Conservation (phyloP, 2,113 vertebrate species). For the Mystacornis crossleyi region DNA sequence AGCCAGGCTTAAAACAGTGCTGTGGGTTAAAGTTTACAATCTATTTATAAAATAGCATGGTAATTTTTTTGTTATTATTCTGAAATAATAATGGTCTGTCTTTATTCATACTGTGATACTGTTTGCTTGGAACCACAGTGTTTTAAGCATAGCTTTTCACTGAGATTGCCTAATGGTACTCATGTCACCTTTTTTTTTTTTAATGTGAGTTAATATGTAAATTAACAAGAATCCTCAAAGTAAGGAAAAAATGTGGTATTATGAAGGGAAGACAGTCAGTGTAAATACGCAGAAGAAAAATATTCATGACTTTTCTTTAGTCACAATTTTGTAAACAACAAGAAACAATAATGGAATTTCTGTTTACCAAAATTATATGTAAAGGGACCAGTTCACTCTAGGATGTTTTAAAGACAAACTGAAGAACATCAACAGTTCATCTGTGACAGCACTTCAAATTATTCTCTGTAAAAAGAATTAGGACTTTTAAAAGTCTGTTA, state of each 20-base stretch:
- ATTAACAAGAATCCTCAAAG: not conserved
- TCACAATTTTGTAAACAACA: not conserved
- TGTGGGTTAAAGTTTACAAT: not conserved
- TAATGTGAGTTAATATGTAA: not conserved
- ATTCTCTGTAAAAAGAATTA: not conserved
- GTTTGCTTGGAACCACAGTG: not conserved
- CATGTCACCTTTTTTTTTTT: not conserved
- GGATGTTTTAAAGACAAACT: not conserved
- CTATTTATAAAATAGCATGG: not conserved
- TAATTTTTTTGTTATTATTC: not conserved
- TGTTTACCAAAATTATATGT: not conserved
- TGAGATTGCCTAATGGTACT: not conserved
- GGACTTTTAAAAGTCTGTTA: not conserved
- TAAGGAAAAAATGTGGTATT: not conserved
- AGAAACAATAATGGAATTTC: not conserved
- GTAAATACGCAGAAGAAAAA: not conserved
- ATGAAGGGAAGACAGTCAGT: not conserved
- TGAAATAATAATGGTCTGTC: not conserved
- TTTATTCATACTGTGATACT: not conserved
- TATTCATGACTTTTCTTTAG: not conserved
- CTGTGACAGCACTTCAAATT: not conserved
- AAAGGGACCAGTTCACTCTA: not conserved
- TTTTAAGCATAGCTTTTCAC: not conserved
- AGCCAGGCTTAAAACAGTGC: accelerated
- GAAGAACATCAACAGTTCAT: not conserved